Percentiles rank a stretch among this genome's conserved stretches.
Evolutionary conservation across 2,797 vertebrate species (phyloP).

Genomic region (Acanthurus leucopareius): DNA sequence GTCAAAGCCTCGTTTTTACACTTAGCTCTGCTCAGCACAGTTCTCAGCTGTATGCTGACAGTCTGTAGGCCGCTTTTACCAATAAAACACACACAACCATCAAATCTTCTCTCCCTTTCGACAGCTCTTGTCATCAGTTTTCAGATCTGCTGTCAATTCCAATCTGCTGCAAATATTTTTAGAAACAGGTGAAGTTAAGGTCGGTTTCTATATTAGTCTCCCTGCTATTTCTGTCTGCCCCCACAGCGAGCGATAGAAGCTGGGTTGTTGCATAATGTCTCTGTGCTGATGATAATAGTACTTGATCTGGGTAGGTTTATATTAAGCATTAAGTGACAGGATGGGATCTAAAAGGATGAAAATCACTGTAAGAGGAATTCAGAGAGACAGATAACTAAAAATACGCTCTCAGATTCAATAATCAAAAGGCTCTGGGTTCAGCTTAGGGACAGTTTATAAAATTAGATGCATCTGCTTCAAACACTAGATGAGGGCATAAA

Average conservation of each 20-base stretch:
- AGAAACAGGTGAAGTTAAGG: conserved; percentile 69
- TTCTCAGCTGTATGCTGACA: conserved; percentile 24
- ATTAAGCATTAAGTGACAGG: conserved; percentile 70
- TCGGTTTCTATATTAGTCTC: conserved; percentile 65
- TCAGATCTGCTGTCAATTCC: conserved; percentile 55
- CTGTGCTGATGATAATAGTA: conserved; percentile 48
- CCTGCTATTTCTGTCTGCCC: conserved; percentile 64
- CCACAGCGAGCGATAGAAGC: conserved; percentile 23
- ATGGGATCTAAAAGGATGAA: conserved; percentile 61
- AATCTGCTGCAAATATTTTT: conserved; percentile 63
- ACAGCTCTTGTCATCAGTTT: conserved; percentile 36
- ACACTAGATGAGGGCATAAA: conserved; percentile 38
- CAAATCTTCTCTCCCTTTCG: neutral
- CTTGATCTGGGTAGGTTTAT: conserved; percentile 65
- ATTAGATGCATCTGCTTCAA: conserved; percentile 37
- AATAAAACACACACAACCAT: conserved; percentile 29
- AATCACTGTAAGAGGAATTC: conserved; percentile 45
- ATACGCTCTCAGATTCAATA: conserved; percentile 39
- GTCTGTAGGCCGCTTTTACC: conserved; percentile 49
- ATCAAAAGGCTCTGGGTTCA: conserved; percentile 54
- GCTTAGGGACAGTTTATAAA: conserved; percentile 27
- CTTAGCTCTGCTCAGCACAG: conserved; percentile 54
- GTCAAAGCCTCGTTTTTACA: conserved; percentile 69
- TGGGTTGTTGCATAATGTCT: conserved; percentile 60
- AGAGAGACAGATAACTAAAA: conserved; percentile 48